A percentile compares a stretch with the other conserved stretches of the same genome.
These are phyloP conservation scores for Caracal caracal DNA, from an alignment of 2,113 vertebrate species.

Conservation along the genomic window DNA sequence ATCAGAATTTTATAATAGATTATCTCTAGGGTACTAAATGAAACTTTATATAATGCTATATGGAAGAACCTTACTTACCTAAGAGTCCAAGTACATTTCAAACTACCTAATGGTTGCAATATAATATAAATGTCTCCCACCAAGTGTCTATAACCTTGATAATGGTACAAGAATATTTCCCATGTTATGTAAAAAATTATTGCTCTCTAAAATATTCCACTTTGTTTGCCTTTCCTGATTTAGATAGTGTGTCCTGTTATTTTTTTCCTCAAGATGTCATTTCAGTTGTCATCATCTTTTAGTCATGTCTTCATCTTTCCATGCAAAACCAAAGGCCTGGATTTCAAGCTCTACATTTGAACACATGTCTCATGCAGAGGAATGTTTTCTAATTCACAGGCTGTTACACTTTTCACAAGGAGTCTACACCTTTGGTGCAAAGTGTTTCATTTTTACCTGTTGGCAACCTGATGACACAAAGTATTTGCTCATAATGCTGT, in stretches of 20 bases:
- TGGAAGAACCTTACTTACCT: neutral
- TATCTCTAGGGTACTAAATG: neutral
- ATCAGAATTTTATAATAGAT: neutral
- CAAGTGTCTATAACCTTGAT: neutral
- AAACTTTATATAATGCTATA: neutral
- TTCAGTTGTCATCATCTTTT: slow-evolving; percentile 39
- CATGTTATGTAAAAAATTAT: neutral
- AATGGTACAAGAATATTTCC: neutral
- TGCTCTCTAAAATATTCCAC: neutral
- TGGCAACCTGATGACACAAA: slow-evolving; percentile 72
- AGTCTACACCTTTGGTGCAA: slow-evolving; percentile 46
- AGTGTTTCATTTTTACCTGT: slow-evolving; percentile 75
- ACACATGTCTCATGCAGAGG: slow-evolving; percentile 41
- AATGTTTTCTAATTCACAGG: slow-evolving; percentile 65
- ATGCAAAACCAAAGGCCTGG: neutral
- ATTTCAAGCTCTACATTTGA: neutral
- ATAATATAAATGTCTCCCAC: neutral
- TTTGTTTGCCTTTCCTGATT: neutral
- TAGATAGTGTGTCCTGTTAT: neutral
- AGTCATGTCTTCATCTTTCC: neutral
- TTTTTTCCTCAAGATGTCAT: neutral
- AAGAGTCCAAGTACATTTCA: neutral
- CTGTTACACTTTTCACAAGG: slow-evolving; percentile 5
- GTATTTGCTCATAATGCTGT: slow-evolving; percentile 63
- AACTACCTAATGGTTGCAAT: neutral